Base-by-base conservation (phyloP, 1,140 invertebrate species). In the Ceratosolen solmsi region DNA sequence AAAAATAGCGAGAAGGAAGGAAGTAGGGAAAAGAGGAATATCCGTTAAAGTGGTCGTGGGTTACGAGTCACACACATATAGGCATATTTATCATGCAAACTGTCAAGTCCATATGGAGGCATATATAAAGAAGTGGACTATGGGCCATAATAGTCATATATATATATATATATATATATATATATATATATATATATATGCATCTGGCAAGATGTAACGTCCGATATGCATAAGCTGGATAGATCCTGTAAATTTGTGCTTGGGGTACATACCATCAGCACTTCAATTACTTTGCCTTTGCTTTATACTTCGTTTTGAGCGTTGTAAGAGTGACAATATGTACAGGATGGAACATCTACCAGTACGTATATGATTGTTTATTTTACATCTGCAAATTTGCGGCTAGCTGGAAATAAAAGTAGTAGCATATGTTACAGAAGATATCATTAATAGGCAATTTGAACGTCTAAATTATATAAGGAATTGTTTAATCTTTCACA, bases 51-150 rank as follows among this genome's bases (percentile, higher is more conserved):
- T 17, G 5, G 17, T 68, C 17, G 33, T 68, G 33, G 27, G 17
- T 36, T 33, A 41, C 51, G 78, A 76, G 72, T 38, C 17, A 76
- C 81, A 60, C 63, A 82, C 78, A 30, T 38, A 51, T 83, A 76
- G 56, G 63, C 54, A 77, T 86, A 87, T 88, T 85, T 84, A 87
- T 87, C 86, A 87, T 85, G 78, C 63, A 79, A 49, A 83, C 83
- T 85, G 87, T 86, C 87, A 86, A 83, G 80, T 60, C 82, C 86
- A 86, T 82, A 82, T 83, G 84, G 68, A 68, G 70, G 68, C 75
- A 83, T n/a, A n/a, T 51, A 33, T 22, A n/a, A 33, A 63, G 25
- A 30, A 30, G n/a, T 68, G 36, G 7, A 38, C 33, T 9, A 3
- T n/a, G 33, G 17, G 38, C 33, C 5, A 17, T 68, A 68, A 38